A percentile compares a stretch with the other conserved stretches of the same genome.
These are phyloP conservation scores for Spongilla lacustris DNA, from an alignment of 37 sponge, comb jelly and placozoan species.

Conservation along the genomic window DNA sequence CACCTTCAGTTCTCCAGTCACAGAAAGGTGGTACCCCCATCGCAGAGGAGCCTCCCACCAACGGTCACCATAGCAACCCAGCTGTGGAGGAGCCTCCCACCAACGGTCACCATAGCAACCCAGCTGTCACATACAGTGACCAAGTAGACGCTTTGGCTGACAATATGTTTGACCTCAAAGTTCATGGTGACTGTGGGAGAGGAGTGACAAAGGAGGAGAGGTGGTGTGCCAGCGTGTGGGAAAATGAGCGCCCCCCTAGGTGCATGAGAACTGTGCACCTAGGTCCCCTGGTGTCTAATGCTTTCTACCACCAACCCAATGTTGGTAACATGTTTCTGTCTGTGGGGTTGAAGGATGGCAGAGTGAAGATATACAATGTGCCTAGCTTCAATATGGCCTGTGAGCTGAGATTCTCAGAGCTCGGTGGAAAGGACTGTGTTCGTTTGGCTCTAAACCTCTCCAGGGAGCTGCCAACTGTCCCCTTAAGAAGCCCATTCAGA, in stretches of 20 bases:
- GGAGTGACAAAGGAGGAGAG: not conserved
- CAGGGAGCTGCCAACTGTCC: constrained; percentile 27
- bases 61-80: not conserved
- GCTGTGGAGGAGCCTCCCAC: too few relatives aligned
- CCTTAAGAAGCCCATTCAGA: constrained; percentile 50
- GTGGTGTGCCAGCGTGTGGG: constrained; percentile 36
- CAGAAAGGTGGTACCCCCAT: not conserved
- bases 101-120: not conserved
- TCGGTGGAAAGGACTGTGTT: constrained; percentile 19
- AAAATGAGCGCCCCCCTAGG: constrained; percentile 43
- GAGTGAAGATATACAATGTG: constrained; percentile 58
- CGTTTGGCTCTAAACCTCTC: constrained; percentile 58
- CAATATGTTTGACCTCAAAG: too few relatives aligned
- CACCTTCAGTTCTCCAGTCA: not conserved
- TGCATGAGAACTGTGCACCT: not conserved
- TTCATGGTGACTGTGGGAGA: not conserved
- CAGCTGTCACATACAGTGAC: not conserved
- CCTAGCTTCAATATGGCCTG: constrained; percentile 60
- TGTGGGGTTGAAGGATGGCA: constrained; percentile 38
- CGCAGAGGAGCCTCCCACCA: not conserved
- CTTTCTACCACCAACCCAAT: constrained; percentile 30
- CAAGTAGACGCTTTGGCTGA: too few relatives aligned
- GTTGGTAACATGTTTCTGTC: constrained; percentile 59
- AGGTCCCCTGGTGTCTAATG: constrained; percentile 25
- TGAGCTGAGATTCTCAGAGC: constrained; percentile 50